Evolutionary conservation across 2,888 invertebrate genomes (phyloP).

Genomic region (Petrolisthes cinctipes): DNA sequence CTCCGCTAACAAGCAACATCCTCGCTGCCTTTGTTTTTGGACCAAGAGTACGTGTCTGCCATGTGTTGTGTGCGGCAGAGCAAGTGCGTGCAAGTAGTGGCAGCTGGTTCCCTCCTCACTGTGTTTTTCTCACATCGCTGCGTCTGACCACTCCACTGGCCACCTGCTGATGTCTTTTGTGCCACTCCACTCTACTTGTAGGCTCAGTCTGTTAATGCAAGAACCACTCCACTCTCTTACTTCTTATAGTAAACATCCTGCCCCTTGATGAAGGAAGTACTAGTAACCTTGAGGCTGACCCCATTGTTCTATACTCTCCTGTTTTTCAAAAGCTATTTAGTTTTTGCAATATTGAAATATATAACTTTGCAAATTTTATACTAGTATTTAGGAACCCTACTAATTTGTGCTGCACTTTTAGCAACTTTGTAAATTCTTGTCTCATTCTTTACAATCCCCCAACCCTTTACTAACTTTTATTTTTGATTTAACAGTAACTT

Average conservation of each 20-base stretch:
- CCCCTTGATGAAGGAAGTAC: conserved; percentile 45
- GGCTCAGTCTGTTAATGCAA: conserved; percentile 52
- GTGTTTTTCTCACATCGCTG: conserved; percentile 35
- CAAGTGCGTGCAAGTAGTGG: conserved; percentile 62
- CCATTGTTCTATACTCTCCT: conserved; percentile 50
- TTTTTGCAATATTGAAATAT: conserved; percentile 50
- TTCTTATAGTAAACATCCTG: conserved; percentile 51
- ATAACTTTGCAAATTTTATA: conserved; percentile 53
- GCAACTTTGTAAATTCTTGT: conserved; percentile 57
- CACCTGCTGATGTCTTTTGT: conserved; percentile 54
- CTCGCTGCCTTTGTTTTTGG: conserved; percentile 51
- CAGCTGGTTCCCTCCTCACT: conserved; percentile 54
- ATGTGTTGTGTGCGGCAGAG: conserved; percentile 49
- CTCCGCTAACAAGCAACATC: conserved; percentile 53
- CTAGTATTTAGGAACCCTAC: conserved; percentile 57
- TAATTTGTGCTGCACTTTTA: conserved; percentile 60
- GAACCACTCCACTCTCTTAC: conserved; percentile 60
- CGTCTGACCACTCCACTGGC: conserved; percentile 56
- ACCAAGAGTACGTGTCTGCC: conserved; percentile 52
- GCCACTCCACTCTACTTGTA: conserved; percentile 50
- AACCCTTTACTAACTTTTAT: conserved; percentile 64
- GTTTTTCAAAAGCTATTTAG: conserved; percentile 30
- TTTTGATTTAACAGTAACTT: conserved; percentile 65
- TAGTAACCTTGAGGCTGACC: conserved; percentile 55
- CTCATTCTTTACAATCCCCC: conserved; percentile 57